Evolutionary conservation across 2,797 vertebrate species (phyloP).

Genomic region (Hylomyscus alleni): DNA sequence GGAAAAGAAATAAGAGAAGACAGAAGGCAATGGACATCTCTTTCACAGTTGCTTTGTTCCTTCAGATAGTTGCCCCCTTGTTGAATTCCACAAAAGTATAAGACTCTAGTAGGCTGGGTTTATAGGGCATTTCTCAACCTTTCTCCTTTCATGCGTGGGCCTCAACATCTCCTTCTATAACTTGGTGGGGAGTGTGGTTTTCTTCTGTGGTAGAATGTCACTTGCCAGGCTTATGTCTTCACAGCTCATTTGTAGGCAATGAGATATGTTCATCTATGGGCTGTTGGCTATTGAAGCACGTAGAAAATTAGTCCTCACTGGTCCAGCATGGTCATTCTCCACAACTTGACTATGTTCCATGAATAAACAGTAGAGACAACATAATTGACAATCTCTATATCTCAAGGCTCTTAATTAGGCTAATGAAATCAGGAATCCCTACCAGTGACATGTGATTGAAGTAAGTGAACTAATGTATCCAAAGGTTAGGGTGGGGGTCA

Average conservation of each 20-base stretch:
- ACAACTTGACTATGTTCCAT: neutral
- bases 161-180: slow-evolving; percentile 2
- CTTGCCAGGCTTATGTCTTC: neutral
- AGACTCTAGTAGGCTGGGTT: neutral
- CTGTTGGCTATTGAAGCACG: neutral
- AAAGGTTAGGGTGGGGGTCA: neutral
- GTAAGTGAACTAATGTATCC: neutral
- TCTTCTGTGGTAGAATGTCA: neutral
- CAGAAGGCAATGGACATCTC: neutral
- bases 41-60: neutral
- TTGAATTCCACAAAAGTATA: neutral
- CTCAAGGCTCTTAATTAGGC: neutral
- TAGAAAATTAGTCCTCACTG: neutral
- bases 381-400: neutral
- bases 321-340: neutral
- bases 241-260: neutral
- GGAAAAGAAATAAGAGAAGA: neutral
- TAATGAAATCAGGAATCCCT: neutral
- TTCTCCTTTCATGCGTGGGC: neutral
- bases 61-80: neutral
- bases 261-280: neutral
- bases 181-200: neutral
- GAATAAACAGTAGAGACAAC: neutral
- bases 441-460: neutral
- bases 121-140: neutral